Evolutionary conservation across 2,113 vertebrate species (phyloP).

Genomic region (Hirundichthys speculiger): DNA sequence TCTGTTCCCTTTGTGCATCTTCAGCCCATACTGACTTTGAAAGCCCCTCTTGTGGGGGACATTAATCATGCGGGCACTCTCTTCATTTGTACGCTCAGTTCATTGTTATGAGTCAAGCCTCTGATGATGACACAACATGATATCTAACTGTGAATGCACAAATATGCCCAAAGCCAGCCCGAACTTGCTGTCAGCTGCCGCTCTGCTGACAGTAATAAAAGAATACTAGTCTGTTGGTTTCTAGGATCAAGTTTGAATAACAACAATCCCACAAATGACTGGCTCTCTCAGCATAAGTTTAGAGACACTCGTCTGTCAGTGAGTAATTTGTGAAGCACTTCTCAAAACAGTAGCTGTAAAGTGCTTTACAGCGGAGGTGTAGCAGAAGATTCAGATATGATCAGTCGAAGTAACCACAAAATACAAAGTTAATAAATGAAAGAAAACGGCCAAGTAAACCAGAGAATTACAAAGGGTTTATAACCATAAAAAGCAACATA

Average conservation of each 20-base stretch:
- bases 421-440: not conserved
- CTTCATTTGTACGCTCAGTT: constrained; percentile 36
- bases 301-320: constrained; percentile 29
- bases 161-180: constrained; percentile 31
- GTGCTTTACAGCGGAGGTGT: not conserved
- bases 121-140: constrained; percentile 35
- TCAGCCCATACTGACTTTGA: constrained; percentile 29
- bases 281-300: not conserved
- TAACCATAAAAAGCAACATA: not conserved
- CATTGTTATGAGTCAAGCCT: constrained; percentile 37
- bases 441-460: not conserved
- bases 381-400: not conserved
- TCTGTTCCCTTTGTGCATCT: constrained; percentile 8
- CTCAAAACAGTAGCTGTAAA: constrained; percentile 19
- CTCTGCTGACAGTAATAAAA: constrained; percentile 7
- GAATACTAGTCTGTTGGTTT: constrained; percentile 10
- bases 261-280: constrained; percentile 16
- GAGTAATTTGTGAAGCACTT: constrained; percentile 21
- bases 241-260: constrained; percentile 22
- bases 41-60: constrained; percentile 6
- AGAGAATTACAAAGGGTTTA: not conserved
- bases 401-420: not conserved
- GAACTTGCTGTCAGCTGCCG: constrained; percentile 15
- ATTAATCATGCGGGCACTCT: constrained; percentile 18
- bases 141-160: constrained; percentile 25